These are phyloP conservation scores for Cyphomyrmex costatus DNA, from an alignment of 1,140 invertebrate genomes.

Conservation along the genomic window DNA sequence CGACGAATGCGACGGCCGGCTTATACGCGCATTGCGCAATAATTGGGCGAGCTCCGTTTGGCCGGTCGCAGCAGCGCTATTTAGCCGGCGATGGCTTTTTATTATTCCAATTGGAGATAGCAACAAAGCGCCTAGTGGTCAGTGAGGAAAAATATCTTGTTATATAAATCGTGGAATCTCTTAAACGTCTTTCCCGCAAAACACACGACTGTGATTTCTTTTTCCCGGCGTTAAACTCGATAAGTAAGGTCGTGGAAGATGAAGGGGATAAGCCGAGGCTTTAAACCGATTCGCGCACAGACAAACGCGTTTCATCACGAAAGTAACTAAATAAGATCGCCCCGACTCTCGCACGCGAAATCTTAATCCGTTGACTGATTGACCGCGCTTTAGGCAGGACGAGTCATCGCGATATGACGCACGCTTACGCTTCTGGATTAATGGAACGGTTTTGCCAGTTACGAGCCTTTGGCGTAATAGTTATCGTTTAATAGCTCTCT, in stretches of 20 bases:
- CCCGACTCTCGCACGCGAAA: background rate
- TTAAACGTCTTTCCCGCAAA: background rate
- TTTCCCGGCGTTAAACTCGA: background rate
- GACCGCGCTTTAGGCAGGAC: background rate
- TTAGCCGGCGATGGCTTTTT: slow-evolving; percentile 15
- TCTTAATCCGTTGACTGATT: slow-evolving; percentile 14
- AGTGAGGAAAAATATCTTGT: background rate
- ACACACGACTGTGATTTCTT: background rate
- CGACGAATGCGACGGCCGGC: slow-evolving; percentile 39
- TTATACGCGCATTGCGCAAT: slow-evolving; percentile 66
- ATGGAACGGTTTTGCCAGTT: slow-evolving; percentile 5
- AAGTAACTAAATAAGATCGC: slow-evolving; percentile 8
- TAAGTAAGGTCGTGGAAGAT: background rate
- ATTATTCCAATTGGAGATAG: background rate
- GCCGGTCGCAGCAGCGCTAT: background rate
- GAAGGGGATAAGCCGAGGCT: background rate
- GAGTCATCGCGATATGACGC: background rate
- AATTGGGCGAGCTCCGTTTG: slow-evolving; percentile 13
- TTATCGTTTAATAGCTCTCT: slow-evolving; percentile 29
- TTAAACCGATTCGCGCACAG: background rate
- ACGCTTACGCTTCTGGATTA: background rate
- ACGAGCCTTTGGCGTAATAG: background rate
- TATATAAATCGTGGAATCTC: background rate
- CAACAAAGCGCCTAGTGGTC: background rate
- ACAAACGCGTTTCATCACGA: background rate